A percentile compares a stretch with the other conserved stretches of the same genome.
Conservation (phyloP, 2,797 vertebrate genomes). For the Trachurus trachurus region DNA sequence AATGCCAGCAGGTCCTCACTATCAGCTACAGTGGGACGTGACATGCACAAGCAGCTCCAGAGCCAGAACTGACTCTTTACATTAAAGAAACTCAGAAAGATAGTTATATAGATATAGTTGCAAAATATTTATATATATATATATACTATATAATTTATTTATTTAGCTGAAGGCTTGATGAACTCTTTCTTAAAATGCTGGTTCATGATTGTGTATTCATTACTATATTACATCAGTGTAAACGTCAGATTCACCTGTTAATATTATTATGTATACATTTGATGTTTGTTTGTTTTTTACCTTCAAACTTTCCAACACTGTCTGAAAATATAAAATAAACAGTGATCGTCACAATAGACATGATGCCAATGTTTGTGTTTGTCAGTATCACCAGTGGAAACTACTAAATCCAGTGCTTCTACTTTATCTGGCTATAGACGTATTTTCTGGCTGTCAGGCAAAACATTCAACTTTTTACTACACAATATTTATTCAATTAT, state of each 20-base stretch:
- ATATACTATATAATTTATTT: too few species aligned
- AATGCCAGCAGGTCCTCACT: constrained; percentile 58
- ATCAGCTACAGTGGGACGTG: constrained; percentile 40
- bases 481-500: too few species aligned
- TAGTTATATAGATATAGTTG: too few species aligned
- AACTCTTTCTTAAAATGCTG: not conserved
- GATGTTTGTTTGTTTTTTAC: not conserved
- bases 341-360: not conserved
- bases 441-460: too few species aligned
- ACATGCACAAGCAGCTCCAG: constrained; percentile 18
- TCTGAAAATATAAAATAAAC: not conserved
- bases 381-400: not conserved
- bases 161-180: too few species aligned
- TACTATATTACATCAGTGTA: not conserved
- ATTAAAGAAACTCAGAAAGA: constrained; percentile 13
- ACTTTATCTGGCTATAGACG: too few species aligned
- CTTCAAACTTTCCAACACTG: not conserved
- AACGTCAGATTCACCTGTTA: not conserved
- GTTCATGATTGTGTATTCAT: not conserved
- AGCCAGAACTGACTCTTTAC: constrained; percentile 13
- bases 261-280: not conserved
- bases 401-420: not conserved
- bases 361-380: not conserved
- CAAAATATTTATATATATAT: too few species aligned
- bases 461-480: too few species aligned